A percentile compares a stretch with the other conserved stretches of the same genome.
These are phyloP conservation scores for Heptranchias perlo DNA, from an alignment of 2,113 vertebrate species.

Conservation along the genomic window DNA sequence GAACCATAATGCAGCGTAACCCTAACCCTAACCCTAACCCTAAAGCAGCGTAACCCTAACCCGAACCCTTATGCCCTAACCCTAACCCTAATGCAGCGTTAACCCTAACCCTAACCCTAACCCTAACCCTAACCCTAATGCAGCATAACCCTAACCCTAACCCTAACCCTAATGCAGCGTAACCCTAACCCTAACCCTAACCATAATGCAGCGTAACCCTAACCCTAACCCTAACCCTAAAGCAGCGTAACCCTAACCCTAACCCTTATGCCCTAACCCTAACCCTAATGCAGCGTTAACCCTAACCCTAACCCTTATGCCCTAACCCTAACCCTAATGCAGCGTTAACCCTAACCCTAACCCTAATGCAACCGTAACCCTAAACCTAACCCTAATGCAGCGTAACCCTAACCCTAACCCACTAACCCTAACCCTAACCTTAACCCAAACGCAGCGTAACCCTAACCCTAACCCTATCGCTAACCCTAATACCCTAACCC, in stretches of 20 bases:
- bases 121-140: neutral
- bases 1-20: neutral
- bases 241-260: too few species aligned
- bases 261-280: too few species aligned
- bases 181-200: neutral
- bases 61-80: too few species aligned
- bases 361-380: too few species aligned
- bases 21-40: neutral
- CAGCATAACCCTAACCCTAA: neutral
- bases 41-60: too few species aligned
- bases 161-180: neutral
- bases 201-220: neutral
- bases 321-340: too few species aligned
- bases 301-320: too few species aligned
- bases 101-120: conserved; percentile 6
- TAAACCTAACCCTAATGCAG: neutral
- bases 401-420: neutral
- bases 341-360: too few species aligned
- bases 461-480: neutral
- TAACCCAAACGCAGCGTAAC: neutral
- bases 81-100: too few species aligned
- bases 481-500: conserved; percentile 1
- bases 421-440: neutral
- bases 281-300: too few species aligned
- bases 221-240: conserved; percentile 12